Evolutionary conservation across 2,797 vertebrate genomes (phyloP).

Genomic region (Anisognathus igniventris): DNA sequence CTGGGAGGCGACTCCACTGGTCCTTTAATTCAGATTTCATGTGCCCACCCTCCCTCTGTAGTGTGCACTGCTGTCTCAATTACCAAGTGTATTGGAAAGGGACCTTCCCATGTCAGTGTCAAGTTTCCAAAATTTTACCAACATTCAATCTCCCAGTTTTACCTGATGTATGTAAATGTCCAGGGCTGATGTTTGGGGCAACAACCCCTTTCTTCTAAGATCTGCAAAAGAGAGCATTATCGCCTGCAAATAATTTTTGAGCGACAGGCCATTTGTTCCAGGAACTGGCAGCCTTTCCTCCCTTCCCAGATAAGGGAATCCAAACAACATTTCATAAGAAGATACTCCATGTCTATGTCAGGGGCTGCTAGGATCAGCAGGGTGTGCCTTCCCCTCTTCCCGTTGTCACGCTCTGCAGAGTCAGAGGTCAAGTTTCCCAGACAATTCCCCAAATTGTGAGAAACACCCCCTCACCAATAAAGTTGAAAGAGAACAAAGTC

Average conservation of each 20-base stretch:
- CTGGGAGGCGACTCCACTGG: neutral
- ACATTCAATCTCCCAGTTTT: neutral
- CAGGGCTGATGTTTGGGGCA: neutral
- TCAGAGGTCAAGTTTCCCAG: neutral
- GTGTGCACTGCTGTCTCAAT: neutral
- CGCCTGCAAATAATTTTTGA: neutral
- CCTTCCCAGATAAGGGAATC: neutral
- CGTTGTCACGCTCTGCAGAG: accelerated
- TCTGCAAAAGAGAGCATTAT: neutral
- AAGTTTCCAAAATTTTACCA: neutral
- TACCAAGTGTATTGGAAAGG: neutral
- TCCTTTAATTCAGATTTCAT: neutral
- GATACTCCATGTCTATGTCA: neutral
- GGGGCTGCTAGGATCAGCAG: too few relatives aligned
- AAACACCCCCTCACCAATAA: neutral
- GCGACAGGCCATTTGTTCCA: neutral
- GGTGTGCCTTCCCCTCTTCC: neutral
- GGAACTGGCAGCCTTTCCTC: neutral
- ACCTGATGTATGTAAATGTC: neutral
- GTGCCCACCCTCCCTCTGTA: neutral
- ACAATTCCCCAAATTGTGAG: neutral
- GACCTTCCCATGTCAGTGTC: neutral
- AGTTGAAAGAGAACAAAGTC: neutral
- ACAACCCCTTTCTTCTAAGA: neutral
- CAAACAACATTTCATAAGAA: neutral